A percentile compares a stretch with the other conserved stretches of the same genome.
Evolutionary conservation across 2,888 invertebrate genomes (phyloP).

Genomic region (Galerucella pusilla): DNA sequence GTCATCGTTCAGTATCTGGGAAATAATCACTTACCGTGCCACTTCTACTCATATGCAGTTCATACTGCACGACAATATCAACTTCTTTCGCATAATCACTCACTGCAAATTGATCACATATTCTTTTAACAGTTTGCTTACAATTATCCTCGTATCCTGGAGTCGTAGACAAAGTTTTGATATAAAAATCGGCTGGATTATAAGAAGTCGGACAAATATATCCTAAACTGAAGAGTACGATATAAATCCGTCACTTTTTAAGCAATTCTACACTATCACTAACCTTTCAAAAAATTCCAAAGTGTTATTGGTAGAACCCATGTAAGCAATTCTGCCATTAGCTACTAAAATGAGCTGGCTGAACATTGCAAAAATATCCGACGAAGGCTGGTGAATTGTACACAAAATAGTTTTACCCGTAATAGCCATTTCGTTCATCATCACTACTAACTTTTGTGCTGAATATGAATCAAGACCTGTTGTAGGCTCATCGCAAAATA

Average conservation of each 20-base stretch:
- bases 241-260: too few species aligned
- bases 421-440: constrained; percentile 76
- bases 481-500: constrained; percentile 97
- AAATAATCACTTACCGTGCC: constrained; percentile 64
- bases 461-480: constrained; percentile 94
- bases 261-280: constrained; percentile 40
- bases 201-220: constrained; percentile 83
- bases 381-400: constrained; percentile 95
- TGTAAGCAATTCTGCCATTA: constrained; percentile 87
- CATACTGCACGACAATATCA: constrained; percentile 78
- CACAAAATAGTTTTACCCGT: constrained; percentile 89
- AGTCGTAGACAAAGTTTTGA: constrained; percentile 83
- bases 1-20: too few species aligned
- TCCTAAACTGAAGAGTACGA: constrained; percentile 69
- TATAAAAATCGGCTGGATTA: constrained; percentile 92
- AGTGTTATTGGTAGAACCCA: constrained; percentile 77
- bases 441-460: constrained; percentile 83
- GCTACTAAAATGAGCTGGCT: constrained; percentile 83
- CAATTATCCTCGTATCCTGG: constrained; percentile 82
- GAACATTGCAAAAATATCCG: constrained; percentile 86
- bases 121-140: constrained; percentile 74
- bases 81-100: constrained; percentile 82
- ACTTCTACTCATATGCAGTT: constrained; percentile 74
- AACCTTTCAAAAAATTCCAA: constrained; percentile 78
- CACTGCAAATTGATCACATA: constrained; percentile 83